Conservation (phyloP, 1,140 invertebrate genomes). For the Caenorhabditis latens region DNA sequence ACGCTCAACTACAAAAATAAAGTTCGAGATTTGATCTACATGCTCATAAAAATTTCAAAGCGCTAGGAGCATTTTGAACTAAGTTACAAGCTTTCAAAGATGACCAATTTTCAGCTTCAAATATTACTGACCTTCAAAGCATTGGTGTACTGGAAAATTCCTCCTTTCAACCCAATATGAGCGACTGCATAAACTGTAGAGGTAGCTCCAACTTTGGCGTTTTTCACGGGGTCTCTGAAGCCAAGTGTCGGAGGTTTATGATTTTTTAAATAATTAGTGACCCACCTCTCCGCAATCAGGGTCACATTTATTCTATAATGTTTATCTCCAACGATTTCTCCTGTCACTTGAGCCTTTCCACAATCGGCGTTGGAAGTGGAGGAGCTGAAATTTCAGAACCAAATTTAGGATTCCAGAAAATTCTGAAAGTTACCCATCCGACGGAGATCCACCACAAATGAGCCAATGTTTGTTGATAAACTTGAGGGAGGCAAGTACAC, state of each 20-base stretch:
- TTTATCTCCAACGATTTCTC: constrained; percentile 70
- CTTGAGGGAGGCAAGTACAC: constrained; percentile 73
- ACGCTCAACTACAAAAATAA: too few species aligned
- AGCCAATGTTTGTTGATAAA: constrained; percentile 77
- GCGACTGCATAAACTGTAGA: constrained; percentile 75
- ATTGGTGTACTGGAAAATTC: constrained; percentile 77
- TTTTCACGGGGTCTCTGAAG: constrained; percentile 75
- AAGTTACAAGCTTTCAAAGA: too few species aligned
- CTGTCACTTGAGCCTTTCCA: constrained; percentile 77
- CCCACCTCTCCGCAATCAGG: constrained; percentile 76
- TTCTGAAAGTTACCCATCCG: constrained; percentile 46
- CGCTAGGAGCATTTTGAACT: too few species aligned
- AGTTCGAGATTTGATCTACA: too few species aligned
- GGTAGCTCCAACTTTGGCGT: constrained; percentile 76
- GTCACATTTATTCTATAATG: constrained; percentile 76
- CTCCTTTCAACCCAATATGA: constrained; percentile 76
- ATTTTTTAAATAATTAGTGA: too few species aligned
- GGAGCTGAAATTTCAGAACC: constrained; percentile 10
- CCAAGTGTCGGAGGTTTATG: too few species aligned
- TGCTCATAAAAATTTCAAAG: too few species aligned
- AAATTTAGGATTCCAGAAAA: constrained; percentile 1
- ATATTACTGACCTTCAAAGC: constrained; percentile 57
- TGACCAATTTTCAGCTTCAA: background rate
- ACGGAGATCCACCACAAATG: constrained; percentile 71
- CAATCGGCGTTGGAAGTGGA: constrained; percentile 68